Evolutionary conservation across 2,888 invertebrate species (phyloP), one percentile per base, ranked within the genome.

Genomic region (Malthinus seriepunctatus): DNA sequence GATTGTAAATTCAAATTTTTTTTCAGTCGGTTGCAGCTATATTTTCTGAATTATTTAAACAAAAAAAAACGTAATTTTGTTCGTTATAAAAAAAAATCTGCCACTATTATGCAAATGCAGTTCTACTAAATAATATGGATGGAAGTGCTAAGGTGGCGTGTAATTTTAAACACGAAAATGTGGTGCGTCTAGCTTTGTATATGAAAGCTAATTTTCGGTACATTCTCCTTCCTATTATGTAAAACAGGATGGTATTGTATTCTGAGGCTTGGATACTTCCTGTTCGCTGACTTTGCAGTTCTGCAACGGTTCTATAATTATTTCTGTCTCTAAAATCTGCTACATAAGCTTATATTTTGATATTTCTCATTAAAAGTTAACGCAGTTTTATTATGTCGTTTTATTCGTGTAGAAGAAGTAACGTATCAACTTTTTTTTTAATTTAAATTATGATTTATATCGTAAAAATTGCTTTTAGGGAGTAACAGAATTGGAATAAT

Each of bases 291-390:
- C 54, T 53, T 47, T 51, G 55, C 60, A 60, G 42, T 60, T 54
- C 48, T 47, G 47, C 50, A 55, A 60, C 55, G 49, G 48, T 55
- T 60, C 51, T 44, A 42, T 60, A 60, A 60, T 60, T 60, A 60
- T 62, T 65, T 61, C 60, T 62, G 61, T 59, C 66, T 55, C 51
- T 53, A 46, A 49, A 64, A 62, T 63, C 62, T 63, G 65, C 65
- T 58, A 58, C 59, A 63, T 66, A 64, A 66, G 64, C 66, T 63
- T 51, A 44, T 59, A 66, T 64, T 63, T 64, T 64, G 61, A 66
- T 63, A 63, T 64, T 64, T 63, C 64, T 66, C 64, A 59, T 62
- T 62, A 62, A 62, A 62, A 62, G 54, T 62, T 57, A 51, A 35
- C 51, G 39, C 38, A 39, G 44, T 48, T 59, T 52, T 49, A 52